Percentiles rank a stretch among this genome's conserved stretches.
Evolutionary conservation across 2,113 vertebrate species (phyloP).

Genomic region (Nematolebias whitei): DNA sequence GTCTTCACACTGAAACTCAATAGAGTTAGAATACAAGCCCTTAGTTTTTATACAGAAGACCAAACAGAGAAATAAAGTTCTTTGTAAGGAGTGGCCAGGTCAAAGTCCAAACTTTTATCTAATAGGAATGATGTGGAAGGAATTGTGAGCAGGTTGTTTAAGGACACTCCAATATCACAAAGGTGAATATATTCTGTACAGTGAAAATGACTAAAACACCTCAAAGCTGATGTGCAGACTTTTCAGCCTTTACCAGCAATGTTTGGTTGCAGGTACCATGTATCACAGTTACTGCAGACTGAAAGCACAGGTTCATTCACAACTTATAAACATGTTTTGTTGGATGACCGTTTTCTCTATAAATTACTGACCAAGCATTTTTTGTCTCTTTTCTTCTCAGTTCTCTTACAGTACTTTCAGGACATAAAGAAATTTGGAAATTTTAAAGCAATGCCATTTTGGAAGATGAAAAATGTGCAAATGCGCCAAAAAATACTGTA

Average conservation of each 20-base stretch:
- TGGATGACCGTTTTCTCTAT: not conserved
- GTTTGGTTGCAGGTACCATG: not conserved
- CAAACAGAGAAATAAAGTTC: too few species aligned
- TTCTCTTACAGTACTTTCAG: not conserved
- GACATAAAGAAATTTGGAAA: not conserved
- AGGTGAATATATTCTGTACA: not conserved
- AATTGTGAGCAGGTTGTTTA: not conserved
- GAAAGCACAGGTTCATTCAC: not conserved
- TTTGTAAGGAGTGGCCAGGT: not conserved
- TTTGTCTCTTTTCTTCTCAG: not conserved
- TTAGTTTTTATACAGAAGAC: not conserved
- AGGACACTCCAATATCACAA: not conserved
- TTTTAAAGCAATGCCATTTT: too few species aligned
- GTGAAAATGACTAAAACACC: not conserved
- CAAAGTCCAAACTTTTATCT: not conserved
- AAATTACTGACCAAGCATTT: not conserved
- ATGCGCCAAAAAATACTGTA: not conserved
- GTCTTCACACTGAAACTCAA: not conserved
- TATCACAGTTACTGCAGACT: not conserved
- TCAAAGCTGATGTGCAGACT: not conserved
- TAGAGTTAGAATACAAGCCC: not conserved
- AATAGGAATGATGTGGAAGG: not conserved
- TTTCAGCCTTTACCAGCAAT: not conserved
- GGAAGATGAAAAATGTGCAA: not conserved
- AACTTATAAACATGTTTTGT: not conserved